A percentile compares a stretch with the other conserved stretches of the same genome.
phyloP scores from a whole-genome alignment of 1,140 invertebrate species.

The Cherax destructor region DNA sequence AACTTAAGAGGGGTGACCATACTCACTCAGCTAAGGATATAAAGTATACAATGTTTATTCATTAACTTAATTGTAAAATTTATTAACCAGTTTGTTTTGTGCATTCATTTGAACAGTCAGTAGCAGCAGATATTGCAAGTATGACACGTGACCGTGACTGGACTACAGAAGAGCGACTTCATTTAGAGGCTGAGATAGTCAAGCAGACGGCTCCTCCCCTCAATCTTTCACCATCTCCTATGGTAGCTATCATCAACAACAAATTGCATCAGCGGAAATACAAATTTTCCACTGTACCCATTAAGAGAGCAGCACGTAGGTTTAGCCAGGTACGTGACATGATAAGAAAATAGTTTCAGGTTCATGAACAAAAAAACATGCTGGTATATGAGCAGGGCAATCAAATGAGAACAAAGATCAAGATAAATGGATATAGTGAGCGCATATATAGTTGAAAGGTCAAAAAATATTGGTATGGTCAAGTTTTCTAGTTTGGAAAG shows the following conservation, averaged over 20 bases:
- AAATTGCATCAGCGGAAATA: slow-evolving; percentile 80
- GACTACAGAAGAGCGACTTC: slow-evolving; percentile 86
- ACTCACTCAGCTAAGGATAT: too few relatives aligned
- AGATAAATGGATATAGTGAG: too few relatives aligned
- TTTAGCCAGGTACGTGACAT: slow-evolving; percentile 65
- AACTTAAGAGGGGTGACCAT: too few relatives aligned
- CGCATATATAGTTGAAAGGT: too few relatives aligned
- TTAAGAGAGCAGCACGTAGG: slow-evolving; percentile 63
- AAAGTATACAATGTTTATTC: too few relatives aligned
- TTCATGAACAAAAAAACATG: too few relatives aligned
- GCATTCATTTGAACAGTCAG: slow-evolving; percentile 34
- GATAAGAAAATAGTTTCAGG: too few relatives aligned
- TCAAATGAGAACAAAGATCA: too few relatives aligned
- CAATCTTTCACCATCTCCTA: slow-evolving; percentile 90
- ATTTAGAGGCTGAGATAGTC: slow-evolving; percentile 84
- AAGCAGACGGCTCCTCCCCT: slow-evolving; percentile 88
- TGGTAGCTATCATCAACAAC: slow-evolving; percentile 84
- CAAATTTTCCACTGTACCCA: slow-evolving; percentile 74
- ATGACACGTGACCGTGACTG: slow-evolving; percentile 69
- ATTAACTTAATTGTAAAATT: too few relatives aligned
- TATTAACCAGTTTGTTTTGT: background rate
- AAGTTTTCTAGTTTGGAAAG: too few relatives aligned
- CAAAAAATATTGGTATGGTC: too few relatives aligned
- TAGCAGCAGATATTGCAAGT: slow-evolving; percentile 65
- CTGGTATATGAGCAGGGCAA: too few relatives aligned